phyloP scores from a whole-genome alignment of 1,140 invertebrate species.

The Magallana angulata region DNA sequence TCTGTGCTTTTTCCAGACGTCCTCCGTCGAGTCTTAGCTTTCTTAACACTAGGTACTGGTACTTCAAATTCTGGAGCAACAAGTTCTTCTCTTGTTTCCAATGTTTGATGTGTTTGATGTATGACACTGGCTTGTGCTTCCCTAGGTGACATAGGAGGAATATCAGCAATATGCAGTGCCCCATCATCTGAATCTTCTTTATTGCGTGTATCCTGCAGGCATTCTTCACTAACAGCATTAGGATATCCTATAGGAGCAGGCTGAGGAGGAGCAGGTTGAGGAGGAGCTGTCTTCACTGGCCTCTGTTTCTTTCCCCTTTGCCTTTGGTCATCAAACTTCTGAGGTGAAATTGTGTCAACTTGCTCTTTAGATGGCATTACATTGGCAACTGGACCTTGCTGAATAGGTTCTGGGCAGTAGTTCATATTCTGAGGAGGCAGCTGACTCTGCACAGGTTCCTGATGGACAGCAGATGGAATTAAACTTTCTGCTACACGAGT shows the following conservation, averaged over 20 bases:
- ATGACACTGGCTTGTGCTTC: not conserved
- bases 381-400: not conserved
- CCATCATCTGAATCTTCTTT: conserved; percentile 59
- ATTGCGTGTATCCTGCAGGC: conserved; percentile 29
- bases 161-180: conserved; percentile 59
- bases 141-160: conserved; percentile 35
- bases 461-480: not conserved
- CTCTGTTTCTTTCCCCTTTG: conserved; percentile 8
- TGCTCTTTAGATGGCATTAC: not conserved
- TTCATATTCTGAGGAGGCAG: not conserved
- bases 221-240: conserved; percentile 4
- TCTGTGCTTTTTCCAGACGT: not conserved
- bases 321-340: not conserved
- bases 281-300: not conserved
- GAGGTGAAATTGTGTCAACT: not conserved
- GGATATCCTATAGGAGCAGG: not conserved
- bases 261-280: too few relatives aligned
- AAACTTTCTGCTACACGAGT: not conserved
- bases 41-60: conserved; percentile 8
- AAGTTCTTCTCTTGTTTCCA: not conserved
- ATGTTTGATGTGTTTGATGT: not conserved
- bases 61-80: not conserved
- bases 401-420: not conserved
- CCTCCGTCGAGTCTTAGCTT: not conserved
- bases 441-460: not conserved